These are phyloP conservation scores for Sarcoramphus papa DNA, from an alignment of 2,797 vertebrate genomes.

Conservation along the genomic window DNA sequence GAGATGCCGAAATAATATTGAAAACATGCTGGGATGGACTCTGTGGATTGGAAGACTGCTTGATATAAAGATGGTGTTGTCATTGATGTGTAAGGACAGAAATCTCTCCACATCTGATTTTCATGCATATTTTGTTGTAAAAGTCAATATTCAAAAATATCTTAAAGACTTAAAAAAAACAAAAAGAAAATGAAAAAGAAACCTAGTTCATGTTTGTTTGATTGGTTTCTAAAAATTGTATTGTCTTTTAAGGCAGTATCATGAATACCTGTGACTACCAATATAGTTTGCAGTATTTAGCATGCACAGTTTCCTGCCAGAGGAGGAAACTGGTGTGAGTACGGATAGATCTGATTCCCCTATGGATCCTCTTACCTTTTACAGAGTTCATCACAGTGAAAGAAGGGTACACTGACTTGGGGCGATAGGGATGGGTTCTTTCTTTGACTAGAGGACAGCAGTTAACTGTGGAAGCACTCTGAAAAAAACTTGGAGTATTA, in stretches of 20 bases:
- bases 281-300: neutral
- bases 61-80: neutral
- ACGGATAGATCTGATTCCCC: neutral
- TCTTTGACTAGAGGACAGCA: neutral
- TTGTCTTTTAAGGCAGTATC: neutral
- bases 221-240: neutral
- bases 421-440: neutral
- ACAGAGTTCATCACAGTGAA: neutral
- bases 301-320: neutral
- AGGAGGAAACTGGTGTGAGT: neutral
- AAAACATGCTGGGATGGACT: neutral
- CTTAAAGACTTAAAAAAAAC: neutral
- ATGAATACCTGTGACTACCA: neutral
- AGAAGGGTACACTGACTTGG: neutral
- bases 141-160: neutral
- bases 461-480: neutral
- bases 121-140: neutral
- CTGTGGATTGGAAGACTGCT: neutral
- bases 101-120: neutral
- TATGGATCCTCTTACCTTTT: neutral
- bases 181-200: neutral
- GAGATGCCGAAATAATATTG: neutral
- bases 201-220: neutral
- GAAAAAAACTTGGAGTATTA: neutral
- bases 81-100: neutral